Base-by-base conservation (phyloP, 2,888 invertebrate genomes). In the Eristalis pertinax region DNA sequence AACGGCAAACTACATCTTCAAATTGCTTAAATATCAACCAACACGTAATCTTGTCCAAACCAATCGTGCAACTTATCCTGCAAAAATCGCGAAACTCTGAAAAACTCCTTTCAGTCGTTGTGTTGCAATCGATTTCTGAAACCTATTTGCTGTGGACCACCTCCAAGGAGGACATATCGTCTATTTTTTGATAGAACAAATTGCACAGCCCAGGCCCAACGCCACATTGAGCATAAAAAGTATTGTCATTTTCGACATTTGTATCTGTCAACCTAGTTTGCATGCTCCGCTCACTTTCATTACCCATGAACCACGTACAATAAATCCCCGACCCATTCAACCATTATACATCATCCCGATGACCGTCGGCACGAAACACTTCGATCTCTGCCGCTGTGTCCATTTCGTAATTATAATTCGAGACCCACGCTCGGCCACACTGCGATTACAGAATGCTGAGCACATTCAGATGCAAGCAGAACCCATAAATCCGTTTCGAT, bases 241-340 rank as follows among this genome's bases (percentile, higher is more conserved):
- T 41, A 15, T 15, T 15, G 15, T 15, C 41, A 15, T 1, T n/a
- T 0, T 0, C 4, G 43, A 41, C 76, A 84, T 80, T 68, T 77
- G 8, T 73, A 73, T 75, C 68, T 69, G 62, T 58, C 65, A 67
- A 72, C 63, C 85, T 77, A 68, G 56, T 85, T 85, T 63, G 26
- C 63, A 38, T 78, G 26, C 64, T 13, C 29, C 26, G 35, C 76
- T 65, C 62, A 58, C 41, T 56, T 68, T 56, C 78, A 74, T 74
- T 74, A 26, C 38, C 78, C 78, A 81, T 81, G 60, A 77, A 72
- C 77, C 38, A 74, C 62, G 60, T 15, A 29, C 60, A 74, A 78
- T 82, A 86, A 86, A 86, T 86, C 78, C 70, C 77, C 73, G 67
- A 74, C 74, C 77, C 77, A 76, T 74, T 82, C 77, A 74, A 70